Percentiles rank a stretch among this genome's conserved stretches.
Conservation (phyloP, 2,797 vertebrate species). For the Xenentodon cancila region DNA sequence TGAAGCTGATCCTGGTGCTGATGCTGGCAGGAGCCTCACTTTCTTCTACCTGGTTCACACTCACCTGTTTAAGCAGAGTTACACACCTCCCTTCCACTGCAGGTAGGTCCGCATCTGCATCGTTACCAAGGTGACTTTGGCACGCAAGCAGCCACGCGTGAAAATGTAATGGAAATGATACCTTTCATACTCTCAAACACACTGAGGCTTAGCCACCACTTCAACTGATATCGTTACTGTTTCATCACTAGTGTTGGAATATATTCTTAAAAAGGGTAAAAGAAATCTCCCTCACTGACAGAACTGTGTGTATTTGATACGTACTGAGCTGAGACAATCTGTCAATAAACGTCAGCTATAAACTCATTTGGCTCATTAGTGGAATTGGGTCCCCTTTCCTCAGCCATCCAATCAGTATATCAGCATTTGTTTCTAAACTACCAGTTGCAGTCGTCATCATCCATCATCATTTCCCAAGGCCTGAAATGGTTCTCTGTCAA, state of each 20-base stretch:
- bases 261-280: slow-evolving; percentile 3
- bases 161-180: neutral
- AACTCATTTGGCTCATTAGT: slow-evolving; percentile 37
- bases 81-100: slow-evolving; percentile 95
- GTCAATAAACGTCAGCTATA: slow-evolving; percentile 33
- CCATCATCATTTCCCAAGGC: slow-evolving; percentile 66
- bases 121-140: slow-evolving; percentile 27
- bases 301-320: slow-evolving; percentile 7
- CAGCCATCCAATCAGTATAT: slow-evolving; percentile 60
- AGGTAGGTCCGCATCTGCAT: slow-evolving; percentile 79
- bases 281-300: slow-evolving; percentile 1
- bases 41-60: slow-evolving; percentile 95
- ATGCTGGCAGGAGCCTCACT: slow-evolving; percentile 94
- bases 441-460: slow-evolving; percentile 67
- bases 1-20: slow-evolving; percentile 96
- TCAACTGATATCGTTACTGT: neutral
- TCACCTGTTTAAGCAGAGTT: slow-evolving; percentile 91
- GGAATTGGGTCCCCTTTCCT: slow-evolving; percentile 25
- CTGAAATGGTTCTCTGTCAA: slow-evolving; percentile 51
- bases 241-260: neutral
- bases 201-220: neutral
- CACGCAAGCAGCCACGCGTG: neutral
- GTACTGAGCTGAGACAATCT: slow-evolving; percentile 28
- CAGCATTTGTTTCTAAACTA: slow-evolving; percentile 54
- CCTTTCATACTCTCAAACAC: neutral